These are phyloP conservation scores for Formica aserva DNA, from an alignment of 2,888 invertebrate species.

Conservation along the genomic window DNA sequence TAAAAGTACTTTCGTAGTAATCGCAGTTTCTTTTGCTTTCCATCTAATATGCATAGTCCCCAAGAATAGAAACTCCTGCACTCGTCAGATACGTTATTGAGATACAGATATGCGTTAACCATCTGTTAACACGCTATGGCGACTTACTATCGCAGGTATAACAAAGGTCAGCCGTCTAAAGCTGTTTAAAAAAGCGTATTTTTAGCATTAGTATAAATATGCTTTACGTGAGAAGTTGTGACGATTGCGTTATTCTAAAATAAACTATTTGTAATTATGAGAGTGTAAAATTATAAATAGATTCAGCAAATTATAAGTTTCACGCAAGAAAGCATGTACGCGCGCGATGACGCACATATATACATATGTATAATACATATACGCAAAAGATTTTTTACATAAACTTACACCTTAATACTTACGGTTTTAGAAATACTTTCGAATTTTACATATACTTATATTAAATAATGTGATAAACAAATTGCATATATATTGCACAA, in stretches of 20 bases:
- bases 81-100: constrained; percentile 70
- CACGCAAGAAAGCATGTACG: not conserved
- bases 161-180: constrained; percentile 28
- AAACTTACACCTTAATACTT: not conserved
- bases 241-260: constrained; percentile 9
- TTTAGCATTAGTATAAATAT: constrained; percentile 30
- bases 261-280: not conserved
- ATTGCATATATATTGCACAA: not conserved
- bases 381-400: not conserved
- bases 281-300: constrained; percentile 26
- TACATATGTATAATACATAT: not conserved
- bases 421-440: not conserved
- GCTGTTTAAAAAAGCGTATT: constrained; percentile 56
- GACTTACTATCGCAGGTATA: constrained; percentile 36
- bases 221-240: constrained; percentile 11
- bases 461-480: not conserved
- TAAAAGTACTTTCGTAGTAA: constrained; percentile 41
- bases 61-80: constrained; percentile 66
- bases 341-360: not conserved
- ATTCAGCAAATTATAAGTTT: not conserved
- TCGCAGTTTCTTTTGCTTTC: constrained; percentile 50
- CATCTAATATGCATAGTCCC: constrained; percentile 49
- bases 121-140: constrained; percentile 75
- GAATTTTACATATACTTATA: constrained; percentile 8
- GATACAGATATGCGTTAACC: constrained; percentile 75